Evolutionary conservation across 2,113 vertebrate genomes (phyloP), one percentile per base, ranked within the genome.

Genomic region (Gallinago paraguaiae): DNA sequence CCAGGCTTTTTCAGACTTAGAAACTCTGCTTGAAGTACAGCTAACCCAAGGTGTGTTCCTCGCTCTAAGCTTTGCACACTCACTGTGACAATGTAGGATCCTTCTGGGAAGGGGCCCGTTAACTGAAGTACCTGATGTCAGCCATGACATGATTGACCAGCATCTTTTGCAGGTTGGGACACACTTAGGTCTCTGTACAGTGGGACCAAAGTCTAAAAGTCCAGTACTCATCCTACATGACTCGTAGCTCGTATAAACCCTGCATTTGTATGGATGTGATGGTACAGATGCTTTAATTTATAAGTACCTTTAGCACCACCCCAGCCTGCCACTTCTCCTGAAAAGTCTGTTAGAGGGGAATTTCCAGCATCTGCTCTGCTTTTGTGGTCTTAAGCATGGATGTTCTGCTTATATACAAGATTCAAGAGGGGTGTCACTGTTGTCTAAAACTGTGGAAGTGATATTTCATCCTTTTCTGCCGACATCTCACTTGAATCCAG

Each of bases 211-310:
- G 18, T 11, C 31, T 28, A 48, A 27, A 61, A 75, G 51, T 54
- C 31, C 24, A 59, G 28, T 23, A 67, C 4, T 15, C 30, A 51
- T 28, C 8, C 20, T 39, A 9, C 31, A 7, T 41, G n/a, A 74
- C 9, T 17, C 31, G 4, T 17, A 20, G 11, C 23, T 79, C 0
- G 0, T 37, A 27, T 24, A 59, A 72, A 69, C 16, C 10, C 54
- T 54, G 18, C 23, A 15, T 70, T 56, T 46, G 4, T n/a, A 67
- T n/a, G 75, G 57, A 37, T 19, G 11, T 46, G 25, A 25, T 17
- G 8, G 41, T 41, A 37, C 2, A 30, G 37, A 28, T 83, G 22
- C 11, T 57, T 83, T 57, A 80, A 53, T 20, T 69, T 72, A 61
- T 39, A 71, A 59, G 41, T 16, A 75, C 24, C 13, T 65, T 39